phyloP scores from a whole-genome alignment of 2,113 vertebrate species.

The Hemibagrus wyckioides region DNA sequence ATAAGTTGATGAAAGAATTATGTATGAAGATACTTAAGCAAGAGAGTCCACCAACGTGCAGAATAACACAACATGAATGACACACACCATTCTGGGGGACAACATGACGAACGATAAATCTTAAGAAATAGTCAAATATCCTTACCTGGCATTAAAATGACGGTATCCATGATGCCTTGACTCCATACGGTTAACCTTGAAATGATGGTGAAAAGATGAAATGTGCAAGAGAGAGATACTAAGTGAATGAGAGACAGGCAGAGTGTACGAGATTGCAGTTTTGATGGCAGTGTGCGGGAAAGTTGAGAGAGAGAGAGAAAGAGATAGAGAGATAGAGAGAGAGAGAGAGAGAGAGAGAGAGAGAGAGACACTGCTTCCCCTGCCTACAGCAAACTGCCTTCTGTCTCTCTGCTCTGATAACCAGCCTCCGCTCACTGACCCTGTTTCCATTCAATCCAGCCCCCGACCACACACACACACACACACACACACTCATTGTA shows the following conservation, averaged over 20 bases:
- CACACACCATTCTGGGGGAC: neutral
- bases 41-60: neutral
- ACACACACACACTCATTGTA: conserved; percentile 6
- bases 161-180: conserved; percentile 33
- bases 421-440: conserved; percentile 48
- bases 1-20: neutral
- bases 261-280: neutral
- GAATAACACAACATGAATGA: neutral
- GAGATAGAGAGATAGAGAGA: conserved; percentile 28
- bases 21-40: neutral
- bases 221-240: neutral
- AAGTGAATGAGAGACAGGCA: neutral
- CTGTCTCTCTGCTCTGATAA: conserved; percentile 55
- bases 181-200: conserved; percentile 32
- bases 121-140: neutral
- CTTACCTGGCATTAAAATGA: conserved; percentile 44
- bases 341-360: conserved; percentile 26
- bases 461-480: conserved; percentile 30
- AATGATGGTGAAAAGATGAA: neutral
- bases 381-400: conserved; percentile 49
- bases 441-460: conserved; percentile 36
- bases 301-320: conserved; percentile 42
- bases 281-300: conserved; percentile 15
- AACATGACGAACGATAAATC: neutral
- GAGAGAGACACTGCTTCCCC: conserved; percentile 29